Evolutionary conservation across 2,797 vertebrate genomes (phyloP), one percentile per base, ranked within the genome.

Genomic region (Epinephelus malabaricus): DNA sequence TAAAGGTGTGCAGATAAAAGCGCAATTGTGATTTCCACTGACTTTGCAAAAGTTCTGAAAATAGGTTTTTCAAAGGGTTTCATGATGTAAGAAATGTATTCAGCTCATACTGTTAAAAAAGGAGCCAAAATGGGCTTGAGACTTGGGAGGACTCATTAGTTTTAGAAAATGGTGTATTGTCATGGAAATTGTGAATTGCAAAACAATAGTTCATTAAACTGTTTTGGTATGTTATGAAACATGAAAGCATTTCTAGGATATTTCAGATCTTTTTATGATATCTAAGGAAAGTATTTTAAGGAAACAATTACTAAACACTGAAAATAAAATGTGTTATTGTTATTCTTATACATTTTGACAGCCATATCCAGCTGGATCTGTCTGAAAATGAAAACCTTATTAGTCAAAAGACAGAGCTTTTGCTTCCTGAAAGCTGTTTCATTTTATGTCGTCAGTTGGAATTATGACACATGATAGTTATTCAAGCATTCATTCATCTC

Each of bases 1-100:
- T 43, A 21, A 78, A 63, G 23, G 18, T 65, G 56, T 65, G 25
- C 7, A 38, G 53, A 65, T 55, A 25, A 72, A 76, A 70, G 61
- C 1, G 27, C 18, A 70, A 74, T 17, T 43, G 11, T 21, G 13
- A 38, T 76, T 66, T 69, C 17, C n/a, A 61, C 2, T 63, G n/a
- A 65, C 43, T 74, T 60, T 61, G 18, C 19, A 50, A 46, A 51
- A 45, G 15, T 47, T 43, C n/a, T 61, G 23, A 23, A 53, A 61
- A 69, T 9, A 21, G 10, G 47, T 49, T 72, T 61, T 62, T 61
- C 46, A 17, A 25, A 53, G 49, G 6, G 13, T 27, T 30, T 45
- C 50, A 23, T 49, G 6, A 27, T 38, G 10, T 14, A 19, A 58
- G 6, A 70, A 59, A 30, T 59, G 47, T 21, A 27, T 70, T 55